Evolutionary conservation across 2,113 vertebrate genomes (phyloP).

Genomic region (Damaliscus lunatus): DNA sequence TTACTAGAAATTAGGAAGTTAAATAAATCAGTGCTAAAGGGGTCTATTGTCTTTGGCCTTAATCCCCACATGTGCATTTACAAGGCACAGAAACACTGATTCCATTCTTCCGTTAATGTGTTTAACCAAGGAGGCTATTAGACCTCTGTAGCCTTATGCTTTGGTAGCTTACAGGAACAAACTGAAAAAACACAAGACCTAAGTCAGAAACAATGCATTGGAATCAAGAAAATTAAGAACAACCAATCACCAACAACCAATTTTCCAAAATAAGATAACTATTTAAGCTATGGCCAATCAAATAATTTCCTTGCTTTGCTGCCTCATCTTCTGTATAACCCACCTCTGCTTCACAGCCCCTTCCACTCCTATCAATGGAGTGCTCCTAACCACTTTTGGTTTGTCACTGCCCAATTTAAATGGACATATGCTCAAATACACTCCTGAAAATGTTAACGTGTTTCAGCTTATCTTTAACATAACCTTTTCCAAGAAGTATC

Average conservation of each 20-base stretch:
- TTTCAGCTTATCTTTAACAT: background rate
- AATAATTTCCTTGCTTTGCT: background rate
- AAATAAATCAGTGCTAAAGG: background rate
- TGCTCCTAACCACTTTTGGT: too few species aligned
- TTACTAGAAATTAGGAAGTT: background rate
- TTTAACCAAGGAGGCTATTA: background rate
- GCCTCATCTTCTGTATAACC: background rate
- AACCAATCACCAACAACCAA: background rate
- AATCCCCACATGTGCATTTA: background rate
- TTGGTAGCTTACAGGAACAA: background rate
- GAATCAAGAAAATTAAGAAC: background rate
- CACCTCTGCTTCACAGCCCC: fast-evolving
- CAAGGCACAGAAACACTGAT: background rate
- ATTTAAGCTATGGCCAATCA: background rate
- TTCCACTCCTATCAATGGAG: too few species aligned
- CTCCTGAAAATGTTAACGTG: background rate
- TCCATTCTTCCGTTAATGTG: background rate
- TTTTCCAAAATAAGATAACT: background rate
- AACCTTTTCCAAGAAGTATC: background rate
- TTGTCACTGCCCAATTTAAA: background rate
- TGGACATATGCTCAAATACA: background rate
- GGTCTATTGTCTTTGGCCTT: background rate
- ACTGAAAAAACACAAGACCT: background rate
- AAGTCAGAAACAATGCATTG: background rate
- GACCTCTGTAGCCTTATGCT: too few species aligned